Conservation (phyloP, 2,888 invertebrate species). For the Acronicta aceris region DNA sequence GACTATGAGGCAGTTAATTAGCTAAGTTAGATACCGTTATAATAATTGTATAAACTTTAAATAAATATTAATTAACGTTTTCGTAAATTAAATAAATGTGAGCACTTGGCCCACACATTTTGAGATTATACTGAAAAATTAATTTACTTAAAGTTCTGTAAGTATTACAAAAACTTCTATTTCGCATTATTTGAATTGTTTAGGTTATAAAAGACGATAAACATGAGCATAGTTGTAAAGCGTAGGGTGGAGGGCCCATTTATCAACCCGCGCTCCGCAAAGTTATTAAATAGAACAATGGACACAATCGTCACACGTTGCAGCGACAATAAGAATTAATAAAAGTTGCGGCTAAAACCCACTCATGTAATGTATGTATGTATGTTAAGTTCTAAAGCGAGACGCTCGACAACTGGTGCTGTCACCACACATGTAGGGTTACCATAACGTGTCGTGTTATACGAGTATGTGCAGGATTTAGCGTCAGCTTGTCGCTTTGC, state of each 20-base stretch:
- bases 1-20: too few relatives aligned
- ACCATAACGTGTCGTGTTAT: background rate
- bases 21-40: too few relatives aligned
- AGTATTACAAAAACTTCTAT: slow-evolving; percentile 1
- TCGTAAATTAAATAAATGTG: too few relatives aligned
- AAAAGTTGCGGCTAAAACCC: slow-evolving; percentile 54
- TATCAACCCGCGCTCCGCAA: slow-evolving; percentile 15
- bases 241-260: slow-evolving; percentile 8
- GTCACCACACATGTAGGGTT: slow-evolving; percentile 18
- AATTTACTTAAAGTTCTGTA: background rate
- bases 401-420: slow-evolving; percentile 19
- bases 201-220: slow-evolving; percentile 14
- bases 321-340: slow-evolving; percentile 49
- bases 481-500: too few relatives aligned
- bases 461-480: background rate
- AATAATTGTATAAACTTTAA: too few relatives aligned
- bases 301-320: slow-evolving; percentile 28
- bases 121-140: too few relatives aligned
- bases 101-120: too few relatives aligned
- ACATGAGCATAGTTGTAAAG: slow-evolving; percentile 7
- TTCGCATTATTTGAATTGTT: slow-evolving; percentile 14
- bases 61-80: too few relatives aligned
- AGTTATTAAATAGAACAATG: slow-evolving; percentile 39
- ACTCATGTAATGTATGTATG: slow-evolving; percentile 45
- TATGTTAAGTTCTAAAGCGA: slow-evolving; percentile 24